A percentile compares a stretch with the other conserved stretches of the same genome.
Evolutionary conservation across 92 coral and sea anemone species (phyloP).

Genomic region (Zoanthus sociatus): DNA sequence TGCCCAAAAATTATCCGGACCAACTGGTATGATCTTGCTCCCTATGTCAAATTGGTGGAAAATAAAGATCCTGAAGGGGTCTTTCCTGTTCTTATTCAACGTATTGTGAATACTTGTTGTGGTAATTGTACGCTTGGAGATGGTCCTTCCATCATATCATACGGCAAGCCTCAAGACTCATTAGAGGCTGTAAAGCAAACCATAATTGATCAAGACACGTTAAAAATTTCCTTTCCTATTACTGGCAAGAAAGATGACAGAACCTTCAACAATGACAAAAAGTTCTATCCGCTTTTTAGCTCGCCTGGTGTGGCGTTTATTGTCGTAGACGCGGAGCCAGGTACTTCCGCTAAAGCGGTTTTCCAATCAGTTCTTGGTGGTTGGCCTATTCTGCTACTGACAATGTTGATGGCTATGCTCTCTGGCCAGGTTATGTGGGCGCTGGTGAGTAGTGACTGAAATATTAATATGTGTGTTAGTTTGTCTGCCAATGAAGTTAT

Average conservation of each 20-base stretch:
- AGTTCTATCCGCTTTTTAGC: conserved; percentile 80
- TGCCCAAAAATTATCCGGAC: conserved; percentile 84
- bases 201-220: conserved; percentile 29
- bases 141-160: conserved; percentile 73
- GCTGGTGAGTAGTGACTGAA: conserved; percentile 68
- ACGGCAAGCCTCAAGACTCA: conserved; percentile 48
- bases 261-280: conserved; percentile 67
- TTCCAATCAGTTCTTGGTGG: conserved; percentile 88
- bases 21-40: conserved; percentile 86
- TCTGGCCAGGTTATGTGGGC: conserved; percentile 99
- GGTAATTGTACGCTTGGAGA: conserved; percentile 93
- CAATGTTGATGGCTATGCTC: conserved; percentile 90
- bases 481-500: too few species aligned
- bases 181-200: conserved; percentile 63
- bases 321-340: conserved; percentile 87
- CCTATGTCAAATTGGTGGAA: conserved; percentile 60
- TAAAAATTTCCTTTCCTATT: conserved; percentile 90
- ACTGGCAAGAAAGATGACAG: conserved; percentile 89
- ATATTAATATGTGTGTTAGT: not conserved
- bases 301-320: conserved; percentile 97
- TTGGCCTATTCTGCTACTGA: conserved; percentile 90
- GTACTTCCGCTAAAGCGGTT: conserved; percentile 87
- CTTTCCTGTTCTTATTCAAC: conserved; percentile 70
- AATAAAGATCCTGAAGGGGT: conserved; percentile 60
- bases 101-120: conserved; percentile 79